Evolutionary conservation across 2,888 invertebrate genomes (phyloP).

Genomic region (Invenusta paracnida): DNA sequence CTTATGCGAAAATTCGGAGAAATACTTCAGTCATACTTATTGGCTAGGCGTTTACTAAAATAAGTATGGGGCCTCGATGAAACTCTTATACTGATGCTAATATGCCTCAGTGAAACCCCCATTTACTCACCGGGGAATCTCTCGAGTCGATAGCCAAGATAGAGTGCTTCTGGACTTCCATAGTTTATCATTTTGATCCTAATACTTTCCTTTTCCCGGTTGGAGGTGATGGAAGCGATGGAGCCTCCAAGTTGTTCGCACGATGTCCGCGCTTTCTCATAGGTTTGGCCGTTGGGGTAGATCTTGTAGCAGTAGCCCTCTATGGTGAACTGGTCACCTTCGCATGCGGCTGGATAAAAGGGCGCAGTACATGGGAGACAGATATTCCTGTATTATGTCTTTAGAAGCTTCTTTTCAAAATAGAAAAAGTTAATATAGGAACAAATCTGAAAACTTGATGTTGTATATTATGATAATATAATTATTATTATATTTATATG

Average conservation of each 20-base stretch:
- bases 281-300: conserved; percentile 47
- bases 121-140: not conserved
- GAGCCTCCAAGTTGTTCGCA: not conserved
- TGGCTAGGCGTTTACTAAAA: too few relatives aligned
- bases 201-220: not conserved
- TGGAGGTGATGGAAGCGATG: not conserved
- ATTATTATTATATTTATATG: too few relatives aligned
- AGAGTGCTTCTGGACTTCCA: not conserved
- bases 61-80: too few relatives aligned
- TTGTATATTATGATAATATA: too few relatives aligned
- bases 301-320: conserved; percentile 42
- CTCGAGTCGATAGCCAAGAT: not conserved
- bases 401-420: not conserved
- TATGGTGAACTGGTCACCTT: not conserved
- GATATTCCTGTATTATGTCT: not conserved
- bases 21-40: too few relatives aligned
- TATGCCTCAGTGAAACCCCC: too few relatives aligned
- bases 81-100: too few relatives aligned
- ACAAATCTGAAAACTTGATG: not conserved
- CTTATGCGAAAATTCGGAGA: too few relatives aligned
- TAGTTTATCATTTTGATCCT: not conserved
- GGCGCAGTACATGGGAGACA: not conserved
- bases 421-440: not conserved
- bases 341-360: not conserved
- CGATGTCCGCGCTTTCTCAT: not conserved